A percentile compares a stretch with the other conserved stretches of the same genome.
Evolutionary conservation across 2,113 vertebrate species (phyloP).

Genomic region (Chloropsis cyanopogon): DNA sequence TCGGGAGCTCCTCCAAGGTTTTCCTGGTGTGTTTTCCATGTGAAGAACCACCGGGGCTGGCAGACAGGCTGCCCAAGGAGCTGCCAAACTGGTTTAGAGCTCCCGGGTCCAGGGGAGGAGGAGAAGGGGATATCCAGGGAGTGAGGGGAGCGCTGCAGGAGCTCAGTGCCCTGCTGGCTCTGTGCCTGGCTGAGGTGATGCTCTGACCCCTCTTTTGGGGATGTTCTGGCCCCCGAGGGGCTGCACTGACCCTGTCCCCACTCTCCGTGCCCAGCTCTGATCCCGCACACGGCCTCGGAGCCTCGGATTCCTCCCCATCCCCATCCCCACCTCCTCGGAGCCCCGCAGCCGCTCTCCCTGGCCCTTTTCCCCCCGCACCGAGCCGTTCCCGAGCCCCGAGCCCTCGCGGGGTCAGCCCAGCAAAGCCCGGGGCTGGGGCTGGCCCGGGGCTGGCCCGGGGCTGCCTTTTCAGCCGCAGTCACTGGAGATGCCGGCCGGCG

Average conservation of each 20-base stretch:
- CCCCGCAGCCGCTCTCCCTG: fast-evolving
- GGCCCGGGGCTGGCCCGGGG: neutral
- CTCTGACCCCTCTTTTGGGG: too few relatives aligned
- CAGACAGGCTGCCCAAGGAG: neutral
- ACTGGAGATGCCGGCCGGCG: neutral
- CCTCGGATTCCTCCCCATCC: neutral
- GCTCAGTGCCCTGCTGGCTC: fast-evolving
- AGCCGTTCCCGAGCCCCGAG: neutral
- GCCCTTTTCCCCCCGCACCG: neutral
- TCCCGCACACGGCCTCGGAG: too few relatives aligned
- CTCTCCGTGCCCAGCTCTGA: neutral
- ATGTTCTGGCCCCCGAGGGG: neutral
- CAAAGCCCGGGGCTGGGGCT: too few relatives aligned
- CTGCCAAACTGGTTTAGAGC: neutral
- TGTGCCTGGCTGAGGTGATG: fast-evolving
- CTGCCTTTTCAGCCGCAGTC: constrained; percentile 41
- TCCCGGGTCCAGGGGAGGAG: neutral
- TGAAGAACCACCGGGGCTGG: neutral
- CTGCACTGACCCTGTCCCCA: fast-evolving
- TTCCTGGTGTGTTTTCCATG: neutral
- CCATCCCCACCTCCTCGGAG: neutral
- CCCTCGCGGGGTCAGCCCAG: neutral
- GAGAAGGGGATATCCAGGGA: neutral
- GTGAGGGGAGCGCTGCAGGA: too few relatives aligned
- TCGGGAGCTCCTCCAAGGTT: neutral